Percentiles rank a stretch among this genome's conserved stretches.
Conservation (phyloP, 2,797 vertebrate genomes). For the Micrastur ruficollis region DNA sequence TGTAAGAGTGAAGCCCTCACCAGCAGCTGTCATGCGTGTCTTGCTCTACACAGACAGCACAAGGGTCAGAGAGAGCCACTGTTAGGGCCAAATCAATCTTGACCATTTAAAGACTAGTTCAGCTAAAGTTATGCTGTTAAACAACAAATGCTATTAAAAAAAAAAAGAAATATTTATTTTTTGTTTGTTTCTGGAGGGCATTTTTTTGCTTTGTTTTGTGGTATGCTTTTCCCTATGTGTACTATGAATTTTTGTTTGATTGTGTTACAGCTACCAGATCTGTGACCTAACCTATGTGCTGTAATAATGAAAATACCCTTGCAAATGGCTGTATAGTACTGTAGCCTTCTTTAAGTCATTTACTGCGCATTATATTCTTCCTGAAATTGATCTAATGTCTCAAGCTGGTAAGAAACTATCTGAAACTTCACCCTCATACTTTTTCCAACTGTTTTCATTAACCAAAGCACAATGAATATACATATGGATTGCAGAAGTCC, state of each 20-base stretch:
- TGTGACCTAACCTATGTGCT: neutral
- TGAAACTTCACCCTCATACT: neutral
- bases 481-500: neutral
- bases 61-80: neutral
- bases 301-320: neutral
- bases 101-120: neutral
- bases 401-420: neutral
- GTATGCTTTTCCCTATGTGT: neutral
- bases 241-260: neutral
- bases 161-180: neutral
- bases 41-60: neutral
- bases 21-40: rapidly evolving
- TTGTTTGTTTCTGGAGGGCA: rapidly evolving
- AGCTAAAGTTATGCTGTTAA: neutral
- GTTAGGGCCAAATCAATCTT: neutral
- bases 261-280: neutral
- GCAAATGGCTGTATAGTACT: neutral
- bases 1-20: neutral
- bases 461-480: neutral
- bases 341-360: neutral
- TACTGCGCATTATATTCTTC: neutral
- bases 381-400: neutral
- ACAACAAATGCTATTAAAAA: neutral
- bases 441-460: neutral
- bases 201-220: neutral